Evolutionary conservation across 2,888 invertebrate species (phyloP).

Genomic region (Patella pellucida): DNA sequence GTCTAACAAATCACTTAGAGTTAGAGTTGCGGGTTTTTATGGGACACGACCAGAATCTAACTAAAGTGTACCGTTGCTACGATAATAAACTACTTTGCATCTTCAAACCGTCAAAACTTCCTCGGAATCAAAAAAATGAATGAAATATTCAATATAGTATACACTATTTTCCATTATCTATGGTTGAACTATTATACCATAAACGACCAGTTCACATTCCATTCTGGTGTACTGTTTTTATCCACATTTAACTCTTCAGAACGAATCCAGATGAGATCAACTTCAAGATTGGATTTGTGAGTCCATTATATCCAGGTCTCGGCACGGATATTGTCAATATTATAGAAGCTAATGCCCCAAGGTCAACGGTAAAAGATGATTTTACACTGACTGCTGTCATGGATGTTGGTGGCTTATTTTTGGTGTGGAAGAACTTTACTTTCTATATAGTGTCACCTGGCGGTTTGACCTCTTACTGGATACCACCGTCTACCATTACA

Average conservation of each 20-base stretch:
- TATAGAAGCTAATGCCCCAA: slow-evolving; percentile 14
- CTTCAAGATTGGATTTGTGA: slow-evolving; percentile 18
- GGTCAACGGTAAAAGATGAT: neutral
- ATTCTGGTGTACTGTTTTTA: no score
- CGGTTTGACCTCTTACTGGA: slow-evolving; percentile 9
- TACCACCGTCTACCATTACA: neutral
- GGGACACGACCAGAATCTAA: no score
- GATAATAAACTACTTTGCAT: no score
- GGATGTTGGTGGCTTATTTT: slow-evolving; percentile 15
- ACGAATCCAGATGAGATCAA: neutral
- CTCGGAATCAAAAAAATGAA: no score
- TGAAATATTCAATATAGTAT: no score
- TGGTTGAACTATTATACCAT: no score
- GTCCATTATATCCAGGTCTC: slow-evolving; percentile 17
- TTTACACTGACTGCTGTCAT: slow-evolving; percentile 8
- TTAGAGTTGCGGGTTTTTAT: no score
- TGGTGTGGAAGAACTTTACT: slow-evolving; percentile 22
- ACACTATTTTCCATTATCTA: no score
- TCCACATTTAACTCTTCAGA: neutral
- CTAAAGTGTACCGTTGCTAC: no score
- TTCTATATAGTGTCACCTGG: slow-evolving; percentile 16
- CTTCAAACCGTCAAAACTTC: no score
- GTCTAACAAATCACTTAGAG: no score
- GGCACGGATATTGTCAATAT: slow-evolving; percentile 13
- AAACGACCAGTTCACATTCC: no score